Evolutionary conservation across 2,797 vertebrate genomes (phyloP), one percentile per base, ranked within the genome.

Genomic region (Graptemys geographica): DNA sequence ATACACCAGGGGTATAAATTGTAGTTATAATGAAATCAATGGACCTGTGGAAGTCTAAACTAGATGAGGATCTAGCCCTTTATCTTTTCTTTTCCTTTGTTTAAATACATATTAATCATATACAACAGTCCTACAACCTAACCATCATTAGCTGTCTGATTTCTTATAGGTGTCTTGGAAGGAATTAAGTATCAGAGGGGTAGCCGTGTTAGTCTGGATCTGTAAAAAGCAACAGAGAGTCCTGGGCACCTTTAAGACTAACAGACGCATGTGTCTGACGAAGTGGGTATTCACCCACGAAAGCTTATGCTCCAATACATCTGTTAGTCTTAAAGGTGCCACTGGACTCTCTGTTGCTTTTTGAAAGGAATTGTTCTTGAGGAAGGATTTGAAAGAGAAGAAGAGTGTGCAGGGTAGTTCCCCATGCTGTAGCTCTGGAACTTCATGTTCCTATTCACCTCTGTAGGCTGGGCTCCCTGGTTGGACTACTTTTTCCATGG

Each of bases 11-110:
- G 84, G 15, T 28, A 84, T 25, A 93, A 57, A 86, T 52, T 89
- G 62, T 82, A 88, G 88, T 93, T 95, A 41, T 82, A 91, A 72
- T 55, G 84, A 93, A 90, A 19, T 47, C 69, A 62, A 1, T 87
- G 78, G 83, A 92, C 89, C 84, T 19, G 49, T 37, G 33, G 25
- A 76, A 94, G 86, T 87, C 85, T 89, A 55, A 5, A 81, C 31
- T 59, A 87, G 52, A 28, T 88, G 31, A 1, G 89, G 6, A 88
- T 47, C 76, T 83, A 91, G 27, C 19, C 72, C 84, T 91, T 93
- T 55, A 8, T 53, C 31, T 19, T 51, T 84, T 3, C 78, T 86
- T 87, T 82, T 82, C 8, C 56, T 92, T 86, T 23, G 89, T 2
- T 4, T 18, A 25, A 37, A 52, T 3, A 5, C 41, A 11, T 1